Evolutionary conservation across 2,888 invertebrate genomes (phyloP), one percentile per base, ranked within the genome.

Genomic region (Euproctis similis): DNA sequence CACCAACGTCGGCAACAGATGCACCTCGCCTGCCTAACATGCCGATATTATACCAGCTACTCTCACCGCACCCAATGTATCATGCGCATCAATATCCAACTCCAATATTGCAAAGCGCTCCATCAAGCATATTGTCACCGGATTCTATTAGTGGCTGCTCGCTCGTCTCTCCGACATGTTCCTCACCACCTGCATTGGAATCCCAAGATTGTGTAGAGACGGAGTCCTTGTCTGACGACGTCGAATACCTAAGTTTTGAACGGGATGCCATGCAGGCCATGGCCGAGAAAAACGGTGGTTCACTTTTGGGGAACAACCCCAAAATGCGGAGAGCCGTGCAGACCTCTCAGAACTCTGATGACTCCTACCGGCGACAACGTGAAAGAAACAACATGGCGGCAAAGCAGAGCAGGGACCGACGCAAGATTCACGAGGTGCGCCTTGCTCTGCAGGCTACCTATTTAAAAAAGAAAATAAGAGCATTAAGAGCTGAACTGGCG

Each of bases 381-480:
- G 88, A 92, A 42, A 95, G 95, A 62, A 97, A 97, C 68, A 98
- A 98, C 67, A 94, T 93, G 41, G 97, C 97, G 0, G 97, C 97
- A 0, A 97, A 97, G 66, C 87, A 96, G 45, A 96, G 96, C 0
- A 86, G 97, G 8, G 97, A 98, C 59, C 90, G 95, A 1, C 86
- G 97, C 31, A 86, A 95, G 46, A 90, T 92, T 13, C 95, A 96
- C 57, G 97, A 98, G 67, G 95, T 97, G 46, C 95, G 96, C 51
- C 91, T 97, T 27, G 95, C 96, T 0, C 92, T 97, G 20, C 86
- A 95, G 33, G 95, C 95, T 1, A 92, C 94, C 0, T 93, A 91
- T 52, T 82, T 97, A 9, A 95, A 97, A 67, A 92, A 93, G 50
- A 95, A 96, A 71, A 93, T 95, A 69, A 85, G 92, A n/a, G 90